Base-by-base conservation (phyloP, 2,888 invertebrate genomes). In the Agrenia bidenticulata region DNA sequence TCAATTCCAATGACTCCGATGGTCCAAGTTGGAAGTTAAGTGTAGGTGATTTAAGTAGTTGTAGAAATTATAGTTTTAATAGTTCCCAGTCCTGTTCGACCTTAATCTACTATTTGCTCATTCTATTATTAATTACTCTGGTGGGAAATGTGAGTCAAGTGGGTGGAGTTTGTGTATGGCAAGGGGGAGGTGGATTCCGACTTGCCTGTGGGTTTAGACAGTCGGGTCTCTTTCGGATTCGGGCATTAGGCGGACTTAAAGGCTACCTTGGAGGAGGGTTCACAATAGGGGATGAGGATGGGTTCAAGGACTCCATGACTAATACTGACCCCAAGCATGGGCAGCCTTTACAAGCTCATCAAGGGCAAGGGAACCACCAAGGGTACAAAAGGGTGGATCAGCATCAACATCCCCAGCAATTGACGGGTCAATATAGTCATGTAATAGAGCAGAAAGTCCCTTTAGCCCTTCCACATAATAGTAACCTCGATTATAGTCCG, bases 171-270 rank as follows among this genome's bases (percentile, higher is more conserved):
- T 75, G 75, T 67, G 75, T 75, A 19, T 75, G 75, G 75, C 73
- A 75, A 59, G 70, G 73, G 0, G 73, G 73, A 15, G 71, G 72
- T 80, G 92, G 92, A 77, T 90, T 92, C 85, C 87, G 87, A 80
- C 85, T 93, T 81, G 92, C 92, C 85, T 93, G 93, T 83, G 91
- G 90, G 80, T 92, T 93, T 87, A 91, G 91, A 85, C 92, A 93
- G 82, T 89, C 92, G 76, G 89, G 91, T 77, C 86, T 93, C 78
- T 92, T 93, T 85, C 87, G 93, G 79, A 89, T 93, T 78, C 85
- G 92, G 83, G 92, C 92, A 82, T 87, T 93, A 78, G 93, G 93
- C 80, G 92, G 92, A 77, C 83, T 92, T 80, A 92, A 92, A 83
- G 75, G 75, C 4, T 75, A 73, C 61, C 65, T 72, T 5, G 75